Evolutionary conservation across 1,140 invertebrate species (phyloP).

Genomic region (Hermetia illucens): DNA sequence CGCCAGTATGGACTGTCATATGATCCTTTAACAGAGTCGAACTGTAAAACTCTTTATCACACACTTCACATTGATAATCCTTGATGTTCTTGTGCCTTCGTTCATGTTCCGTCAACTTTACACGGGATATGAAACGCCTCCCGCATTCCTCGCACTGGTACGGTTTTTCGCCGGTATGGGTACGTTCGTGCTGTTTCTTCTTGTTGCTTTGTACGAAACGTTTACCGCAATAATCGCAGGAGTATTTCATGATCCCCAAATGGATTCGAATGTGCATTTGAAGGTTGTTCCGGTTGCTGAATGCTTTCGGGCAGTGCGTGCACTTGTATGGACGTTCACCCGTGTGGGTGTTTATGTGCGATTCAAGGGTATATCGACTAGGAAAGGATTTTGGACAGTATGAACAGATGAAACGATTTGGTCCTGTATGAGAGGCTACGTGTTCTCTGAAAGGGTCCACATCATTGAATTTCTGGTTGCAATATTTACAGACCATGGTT

Average conservation of each 20-base stretch:
- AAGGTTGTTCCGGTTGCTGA: slow-evolving; percentile 54
- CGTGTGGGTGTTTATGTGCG: slow-evolving; percentile 28
- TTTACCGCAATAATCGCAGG: slow-evolving; percentile 52
- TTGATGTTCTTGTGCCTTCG: slow-evolving; percentile 2
- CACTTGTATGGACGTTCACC: slow-evolving; percentile 37
- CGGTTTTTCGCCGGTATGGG: slow-evolving; percentile 32
- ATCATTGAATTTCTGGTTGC: no score
- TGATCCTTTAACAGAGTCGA: slow-evolving; percentile 4
- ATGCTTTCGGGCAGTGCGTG: slow-evolving; percentile 39
- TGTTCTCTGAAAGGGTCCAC: no score
- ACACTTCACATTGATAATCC: slow-evolving; percentile 4
- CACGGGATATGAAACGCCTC: slow-evolving; percentile 31
- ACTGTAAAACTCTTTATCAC: slow-evolving; percentile 3
- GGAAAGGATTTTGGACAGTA: slow-evolving; percentile 28
- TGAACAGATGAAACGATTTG: slow-evolving; percentile 27
- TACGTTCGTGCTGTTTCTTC: slow-evolving; percentile 31
- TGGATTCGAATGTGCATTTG: slow-evolving; percentile 63
- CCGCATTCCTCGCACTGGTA: slow-evolving; percentile 32
- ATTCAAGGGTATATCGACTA: slow-evolving; percentile 25
- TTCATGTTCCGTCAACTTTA: slow-evolving; percentile 5
- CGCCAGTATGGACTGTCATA: slow-evolving; percentile 5
- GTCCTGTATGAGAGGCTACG: no score
- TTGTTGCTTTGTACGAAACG: slow-evolving; percentile 46
- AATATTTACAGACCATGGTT: no score
- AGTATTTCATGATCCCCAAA: slow-evolving; percentile 53